Conservation (phyloP, 2,113 vertebrate genomes). For the Eulacestoma nigropectus region DNA sequence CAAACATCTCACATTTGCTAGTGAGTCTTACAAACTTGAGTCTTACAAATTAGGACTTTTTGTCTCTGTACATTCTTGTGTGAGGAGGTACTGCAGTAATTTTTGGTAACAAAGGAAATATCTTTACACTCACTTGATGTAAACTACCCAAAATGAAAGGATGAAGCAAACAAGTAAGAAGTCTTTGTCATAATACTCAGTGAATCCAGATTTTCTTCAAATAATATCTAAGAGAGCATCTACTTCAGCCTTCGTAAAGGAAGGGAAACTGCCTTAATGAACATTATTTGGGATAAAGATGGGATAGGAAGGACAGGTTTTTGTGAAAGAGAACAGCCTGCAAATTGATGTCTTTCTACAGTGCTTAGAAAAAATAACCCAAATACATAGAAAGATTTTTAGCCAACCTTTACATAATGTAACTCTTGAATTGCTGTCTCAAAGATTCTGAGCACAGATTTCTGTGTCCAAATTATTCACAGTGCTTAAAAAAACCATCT, state of each 20-base stretch:
- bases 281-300: not conserved
- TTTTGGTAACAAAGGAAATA: not conserved
- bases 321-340: not conserved
- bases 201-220: not conserved
- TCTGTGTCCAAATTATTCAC: not conserved
- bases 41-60: not conserved
- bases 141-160: not conserved
- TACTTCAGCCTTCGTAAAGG: not conserved
- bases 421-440: not conserved
- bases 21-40: not conserved
- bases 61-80: not conserved
- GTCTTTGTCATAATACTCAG: not conserved
- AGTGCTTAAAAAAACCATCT: not conserved
- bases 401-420: not conserved
- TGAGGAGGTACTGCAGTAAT: not conserved
- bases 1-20: not conserved
- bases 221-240: not conserved
- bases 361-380: not conserved
- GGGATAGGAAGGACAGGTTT: not conserved
- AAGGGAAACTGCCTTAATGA: not conserved
- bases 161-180: not conserved
- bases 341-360: not conserved
- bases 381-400: not conserved
- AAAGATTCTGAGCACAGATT: not conserved
- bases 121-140: not conserved